These are phyloP conservation scores for Acrocyrtus sp. DNA, from an alignment of 2,888 invertebrate genomes.

Conservation along the genomic window DNA sequence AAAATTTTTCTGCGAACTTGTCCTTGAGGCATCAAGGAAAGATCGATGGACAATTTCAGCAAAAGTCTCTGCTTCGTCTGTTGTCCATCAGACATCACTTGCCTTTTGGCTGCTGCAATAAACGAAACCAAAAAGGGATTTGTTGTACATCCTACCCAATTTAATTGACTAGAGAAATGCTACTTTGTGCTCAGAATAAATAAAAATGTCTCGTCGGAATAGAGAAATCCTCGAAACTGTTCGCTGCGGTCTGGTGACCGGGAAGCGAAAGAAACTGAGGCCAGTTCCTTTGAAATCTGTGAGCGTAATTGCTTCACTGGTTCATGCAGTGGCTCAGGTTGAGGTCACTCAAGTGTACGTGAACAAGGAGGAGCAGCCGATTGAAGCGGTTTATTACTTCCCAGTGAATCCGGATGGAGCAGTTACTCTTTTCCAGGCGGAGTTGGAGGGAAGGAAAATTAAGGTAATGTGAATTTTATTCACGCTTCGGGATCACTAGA, in stretches of 20 bases:
- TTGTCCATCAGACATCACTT: too few species aligned
- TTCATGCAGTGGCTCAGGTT: constrained; percentile 57
- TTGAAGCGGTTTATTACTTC: constrained; percentile 62
- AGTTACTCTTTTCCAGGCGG: constrained; percentile 59
- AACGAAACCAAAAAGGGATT: too few species aligned
- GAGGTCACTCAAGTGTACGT: constrained; percentile 59
- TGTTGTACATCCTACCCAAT: too few species aligned
- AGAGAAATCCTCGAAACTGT: too few species aligned
- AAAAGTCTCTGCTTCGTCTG: too few species aligned
- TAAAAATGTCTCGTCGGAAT: too few species aligned
- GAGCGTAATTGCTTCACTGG: constrained; percentile 42
- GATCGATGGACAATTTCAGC: too few species aligned
- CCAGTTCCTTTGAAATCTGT: constrained; percentile 57
- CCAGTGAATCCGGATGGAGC: constrained; percentile 60
- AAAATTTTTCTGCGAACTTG: too few species aligned
- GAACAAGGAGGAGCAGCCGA: constrained; percentile 60
- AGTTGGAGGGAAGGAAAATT: constrained; percentile 52
- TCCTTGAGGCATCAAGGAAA: too few species aligned
- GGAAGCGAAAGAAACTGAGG: not conserved
- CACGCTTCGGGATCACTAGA: not conserved
- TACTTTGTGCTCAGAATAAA: too few species aligned
- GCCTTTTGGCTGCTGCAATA: too few species aligned
- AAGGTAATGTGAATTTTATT: constrained; percentile 33
- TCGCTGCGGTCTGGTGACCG: not conserved
- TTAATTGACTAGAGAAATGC: too few species aligned